Percentiles rank a stretch among this genome's conserved stretches.
Conservation (phyloP, 1,140 invertebrate genomes). For the Lucilia sericata region DNA sequence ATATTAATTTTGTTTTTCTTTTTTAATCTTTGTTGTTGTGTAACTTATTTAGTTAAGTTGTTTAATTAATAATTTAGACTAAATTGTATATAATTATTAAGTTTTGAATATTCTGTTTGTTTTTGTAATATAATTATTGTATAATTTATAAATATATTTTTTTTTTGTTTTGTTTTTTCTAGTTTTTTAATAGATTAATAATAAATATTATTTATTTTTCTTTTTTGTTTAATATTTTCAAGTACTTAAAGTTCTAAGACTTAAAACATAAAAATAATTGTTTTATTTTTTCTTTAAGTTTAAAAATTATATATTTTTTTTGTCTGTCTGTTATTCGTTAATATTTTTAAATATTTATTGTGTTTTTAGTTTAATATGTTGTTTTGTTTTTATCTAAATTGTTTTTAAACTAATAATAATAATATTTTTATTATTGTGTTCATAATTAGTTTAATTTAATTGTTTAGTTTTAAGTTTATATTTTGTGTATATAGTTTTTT, state of each 20-base stretch:
- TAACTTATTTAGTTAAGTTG: slow-evolving; percentile 5
- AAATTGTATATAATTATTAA: slow-evolving; percentile 1
- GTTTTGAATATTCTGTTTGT: background rate
- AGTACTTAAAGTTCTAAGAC: background rate
- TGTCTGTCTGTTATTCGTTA: background rate
- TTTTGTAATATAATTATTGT: slow-evolving; percentile 19
- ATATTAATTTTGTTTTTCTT: slow-evolving; percentile 31
- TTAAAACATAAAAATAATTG: background rate
- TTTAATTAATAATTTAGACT: slow-evolving; percentile 11
- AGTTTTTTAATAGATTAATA: background rate
- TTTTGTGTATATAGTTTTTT: slow-evolving; percentile 44
- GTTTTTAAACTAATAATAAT: slow-evolving; percentile 13
- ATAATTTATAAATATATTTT: slow-evolving; percentile 57
- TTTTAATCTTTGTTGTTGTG: slow-evolving; percentile 36
- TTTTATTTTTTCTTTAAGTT: background rate
- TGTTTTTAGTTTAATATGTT: slow-evolving; percentile 19
- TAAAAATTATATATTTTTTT: slow-evolving; percentile 10
- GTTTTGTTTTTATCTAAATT: slow-evolving; percentile 2
- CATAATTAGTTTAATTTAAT: slow-evolving; percentile 10
- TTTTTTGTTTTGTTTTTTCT: slow-evolving; percentile 22
- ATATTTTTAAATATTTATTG: slow-evolving; percentile 10
- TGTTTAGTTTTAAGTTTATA: background rate
- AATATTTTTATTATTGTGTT: slow-evolving; percentile 20
- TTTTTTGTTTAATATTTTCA: background rate
- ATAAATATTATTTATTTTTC: slow-evolving; percentile 28